Evolutionary conservation across 2,888 invertebrate species (phyloP), one percentile per base, ranked within the genome.

Genomic region (Cryptus armator): DNA sequence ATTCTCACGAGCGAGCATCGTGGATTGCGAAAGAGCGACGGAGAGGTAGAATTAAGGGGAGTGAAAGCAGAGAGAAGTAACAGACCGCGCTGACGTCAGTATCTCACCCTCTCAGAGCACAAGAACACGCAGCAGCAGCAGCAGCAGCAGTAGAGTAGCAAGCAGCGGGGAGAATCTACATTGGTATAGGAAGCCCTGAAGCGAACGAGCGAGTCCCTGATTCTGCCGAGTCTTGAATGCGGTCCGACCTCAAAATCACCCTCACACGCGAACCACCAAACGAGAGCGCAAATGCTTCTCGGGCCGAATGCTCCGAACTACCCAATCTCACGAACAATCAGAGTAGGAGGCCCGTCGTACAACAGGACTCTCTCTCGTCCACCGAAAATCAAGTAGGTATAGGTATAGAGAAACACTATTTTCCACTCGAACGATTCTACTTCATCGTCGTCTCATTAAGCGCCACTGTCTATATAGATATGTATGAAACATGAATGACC

Each of bases 191-290:
- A 43, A 32, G 51, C 32, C 43, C 51, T 51, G 24, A 53, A 53
- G 43, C 66, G 64, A n/a, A 24, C 16, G 16, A 51, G 37, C 51
- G 37, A 75, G 37, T 76, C 51, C 37, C 37, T 32, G 75, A 76
- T 76, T 76, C 66, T 43, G 66, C 66, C 53, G 76, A 66, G 48
- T 76, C 66, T 66, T 66, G 76, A 66, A 66, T 76, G 76, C 53
- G 76, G 76, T 66, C 32, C 66, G 76, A 76, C 76, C 76, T 76
- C 76, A 76, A 76, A 76, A 76, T 76, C 76, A 51, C 37, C 66
- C 76, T 76, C 53, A 19, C 76, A 76, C 76, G 76, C 76, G 76
- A 76, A 46, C 74, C 19, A 32, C 19, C 75, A 51, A 37, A 48
- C 32, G 66, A 37, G 76, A 76, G 48, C 37, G 76, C 76, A 64